Evolutionary conservation across 2,113 vertebrate genomes (phyloP), one percentile per base, ranked within the genome.

Genomic region (Cynocephalus volans): DNA sequence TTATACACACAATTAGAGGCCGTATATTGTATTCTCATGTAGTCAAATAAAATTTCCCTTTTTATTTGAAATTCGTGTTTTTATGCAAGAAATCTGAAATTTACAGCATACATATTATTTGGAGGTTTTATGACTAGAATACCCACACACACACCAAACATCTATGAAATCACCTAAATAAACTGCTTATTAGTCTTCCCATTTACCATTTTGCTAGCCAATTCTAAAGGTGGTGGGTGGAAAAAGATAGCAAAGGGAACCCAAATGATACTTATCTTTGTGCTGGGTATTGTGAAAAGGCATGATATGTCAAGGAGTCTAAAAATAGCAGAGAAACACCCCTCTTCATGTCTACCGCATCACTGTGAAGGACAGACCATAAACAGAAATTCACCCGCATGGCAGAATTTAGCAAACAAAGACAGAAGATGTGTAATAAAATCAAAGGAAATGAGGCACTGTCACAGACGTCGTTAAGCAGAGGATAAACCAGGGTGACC

Each of bases 101-200:
- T 79, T 64, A 87, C 11, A 89, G 69, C 13, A 45, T 84, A 21
- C 33, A 90, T 73, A 80, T 75, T 33, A 13, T 85, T 94, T 73
- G 26, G 48, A 8, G 50, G 19, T 62, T 92, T 50, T 64, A 33
- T 91, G 36, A 3, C 52, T 50, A 92, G 52, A 96, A 58, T 31
- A 88, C n/a, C 33, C 26, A 95, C 48, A 60, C 48, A 41, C 3
- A 75, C 33, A 80, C 41, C 41, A 95, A 95, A 58, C 6, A 94
- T 69, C 58, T 75, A 58, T 72, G 33, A 96, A 95, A 90, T 95
- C n/a, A 75, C 41, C 50, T 79, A 17, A 54, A 76, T 90, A 89
- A 90, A 90, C 26, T 28, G 41, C 2, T 64, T 94, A 70, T 64
- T 94, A 70, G 3, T 81, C 82, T 94, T 56, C 70, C 69, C 65